Conservation (phyloP, 2,888 invertebrate genomes). For the Dysmachus trigonus region DNA sequence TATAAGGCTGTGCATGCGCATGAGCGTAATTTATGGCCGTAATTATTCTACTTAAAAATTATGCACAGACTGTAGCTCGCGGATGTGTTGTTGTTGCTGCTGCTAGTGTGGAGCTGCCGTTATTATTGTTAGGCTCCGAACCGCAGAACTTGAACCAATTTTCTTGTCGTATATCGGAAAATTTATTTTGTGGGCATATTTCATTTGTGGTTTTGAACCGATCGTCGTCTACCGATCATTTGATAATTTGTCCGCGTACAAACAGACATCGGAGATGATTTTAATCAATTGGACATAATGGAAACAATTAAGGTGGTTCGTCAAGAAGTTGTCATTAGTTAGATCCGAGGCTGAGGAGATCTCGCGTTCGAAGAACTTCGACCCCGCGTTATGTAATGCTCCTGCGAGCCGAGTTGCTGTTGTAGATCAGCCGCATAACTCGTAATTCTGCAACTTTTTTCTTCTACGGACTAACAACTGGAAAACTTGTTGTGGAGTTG, state of each 20-base stretch:
- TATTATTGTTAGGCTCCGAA: constrained; percentile 34
- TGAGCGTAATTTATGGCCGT: constrained; percentile 50
- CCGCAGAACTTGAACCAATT: constrained; percentile 47
- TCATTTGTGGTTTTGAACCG: constrained; percentile 27
- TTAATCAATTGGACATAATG: constrained; percentile 33
- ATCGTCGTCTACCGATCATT: neutral
- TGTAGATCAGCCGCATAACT: constrained; percentile 42
- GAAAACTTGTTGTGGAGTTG: constrained; percentile 42
- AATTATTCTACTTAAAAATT: constrained; percentile 51
- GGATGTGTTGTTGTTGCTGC: constrained; percentile 34
- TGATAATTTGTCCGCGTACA: constrained; percentile 1
- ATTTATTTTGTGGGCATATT: constrained; percentile 48
- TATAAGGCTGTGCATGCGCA: constrained; percentile 43
- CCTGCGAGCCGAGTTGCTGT: constrained; percentile 32
- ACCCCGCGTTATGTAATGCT: constrained; percentile 34
- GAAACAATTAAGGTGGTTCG: constrained; percentile 31
- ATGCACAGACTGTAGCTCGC: constrained; percentile 45
- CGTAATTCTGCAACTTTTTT: constrained; percentile 44
- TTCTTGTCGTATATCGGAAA: constrained; percentile 48
- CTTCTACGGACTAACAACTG: constrained; percentile 40
- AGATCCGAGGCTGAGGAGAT: neutral
- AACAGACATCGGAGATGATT: constrained; percentile 13
- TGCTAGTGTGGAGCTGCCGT: constrained; percentile 16
- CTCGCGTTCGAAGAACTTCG: constrained; percentile 23
- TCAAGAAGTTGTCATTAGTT: constrained; percentile 11